Conservation (phyloP, 2,888 invertebrate species). For the Watsonalla binaria region DNA sequence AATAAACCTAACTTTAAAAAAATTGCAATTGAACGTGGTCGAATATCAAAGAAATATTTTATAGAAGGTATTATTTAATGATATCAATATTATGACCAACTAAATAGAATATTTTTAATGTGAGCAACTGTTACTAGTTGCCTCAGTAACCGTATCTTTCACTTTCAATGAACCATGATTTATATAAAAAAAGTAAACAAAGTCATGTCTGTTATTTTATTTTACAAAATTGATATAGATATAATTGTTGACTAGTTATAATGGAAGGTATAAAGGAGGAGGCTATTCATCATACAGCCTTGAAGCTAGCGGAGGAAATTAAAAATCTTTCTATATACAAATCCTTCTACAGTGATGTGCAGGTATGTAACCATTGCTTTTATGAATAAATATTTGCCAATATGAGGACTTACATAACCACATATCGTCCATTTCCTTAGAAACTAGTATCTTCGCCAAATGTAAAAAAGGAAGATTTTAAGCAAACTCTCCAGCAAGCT, state of each 20-base stretch:
- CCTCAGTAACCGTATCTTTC: slow-evolving; percentile 46
- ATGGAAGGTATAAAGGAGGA: slow-evolving; percentile 80
- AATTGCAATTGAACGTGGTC: no score
- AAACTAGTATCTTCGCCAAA: slow-evolving; percentile 87
- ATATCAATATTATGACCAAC: no score
- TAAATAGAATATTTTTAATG: no score
- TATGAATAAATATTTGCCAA: slow-evolving; percentile 1
- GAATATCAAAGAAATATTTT: no score
- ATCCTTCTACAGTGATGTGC: slow-evolving; percentile 87
- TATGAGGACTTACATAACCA: neutral
- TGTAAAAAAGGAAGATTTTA: slow-evolving; percentile 88
- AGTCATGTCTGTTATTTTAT: slow-evolving; percentile 43
- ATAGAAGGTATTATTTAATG: no score
- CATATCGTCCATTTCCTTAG: slow-evolving; percentile 59
- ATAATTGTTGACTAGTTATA: slow-evolving; percentile 26
- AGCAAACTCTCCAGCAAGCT: slow-evolving; percentile 85
- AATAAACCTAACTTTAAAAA: no score
- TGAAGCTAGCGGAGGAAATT: slow-evolving; percentile 89
- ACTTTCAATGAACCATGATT: slow-evolving; percentile 45
- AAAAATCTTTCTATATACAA: slow-evolving; percentile 87
- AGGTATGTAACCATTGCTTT: slow-evolving; percentile 71
- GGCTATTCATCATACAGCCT: slow-evolving; percentile 85
- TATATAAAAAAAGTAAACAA: slow-evolving; percentile 61
- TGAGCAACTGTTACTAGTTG: slow-evolving; percentile 33
- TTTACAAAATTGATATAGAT: slow-evolving; percentile 48